phyloP scores from a whole-genome alignment of 2,888 invertebrate genomes.

The Thumatha senex region DNA sequence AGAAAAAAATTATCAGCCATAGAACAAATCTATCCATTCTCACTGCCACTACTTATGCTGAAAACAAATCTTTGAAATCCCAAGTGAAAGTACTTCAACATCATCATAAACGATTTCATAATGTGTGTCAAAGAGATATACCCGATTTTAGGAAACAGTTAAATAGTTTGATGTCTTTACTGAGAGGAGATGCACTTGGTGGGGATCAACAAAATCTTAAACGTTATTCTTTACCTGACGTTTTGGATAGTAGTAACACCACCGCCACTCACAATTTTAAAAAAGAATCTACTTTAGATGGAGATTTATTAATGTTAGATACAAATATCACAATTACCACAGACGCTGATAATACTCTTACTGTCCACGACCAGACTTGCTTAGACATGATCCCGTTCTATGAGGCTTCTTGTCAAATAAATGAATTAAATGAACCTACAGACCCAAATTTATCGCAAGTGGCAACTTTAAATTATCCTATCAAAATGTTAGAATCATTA shows the following conservation, averaged over 20 bases:
- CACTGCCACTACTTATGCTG: slow-evolving; percentile 73
- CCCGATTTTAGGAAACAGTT: slow-evolving; percentile 67
- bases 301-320: slow-evolving; percentile 73
- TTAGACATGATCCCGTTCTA: slow-evolving; percentile 61
- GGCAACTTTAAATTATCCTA: slow-evolving; percentile 16
- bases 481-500: slow-evolving; percentile 41
- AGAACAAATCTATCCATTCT: slow-evolving; percentile 70
- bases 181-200: slow-evolving; percentile 48
- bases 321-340: slow-evolving; percentile 69
- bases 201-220: slow-evolving; percentile 50
- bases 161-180: slow-evolving; percentile 53
- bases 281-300: slow-evolving; percentile 71
- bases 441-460: slow-evolving; percentile 41
- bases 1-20: slow-evolving; percentile 68
- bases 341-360: slow-evolving; percentile 60
- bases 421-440: slow-evolving; percentile 36
- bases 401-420: slow-evolving; percentile 57
- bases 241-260: slow-evolving; percentile 54
- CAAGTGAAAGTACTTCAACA: slow-evolving; percentile 70
- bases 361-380: slow-evolving; percentile 63
- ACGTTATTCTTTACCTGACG: slow-evolving; percentile 63
- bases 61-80: slow-evolving; percentile 68
- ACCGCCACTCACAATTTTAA: slow-evolving; percentile 48
- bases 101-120: slow-evolving; percentile 64
- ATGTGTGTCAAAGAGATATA: slow-evolving; percentile 71